Base-by-base conservation (phyloP, 2,113 vertebrate species). In the Rhinogobius similis region DNA sequence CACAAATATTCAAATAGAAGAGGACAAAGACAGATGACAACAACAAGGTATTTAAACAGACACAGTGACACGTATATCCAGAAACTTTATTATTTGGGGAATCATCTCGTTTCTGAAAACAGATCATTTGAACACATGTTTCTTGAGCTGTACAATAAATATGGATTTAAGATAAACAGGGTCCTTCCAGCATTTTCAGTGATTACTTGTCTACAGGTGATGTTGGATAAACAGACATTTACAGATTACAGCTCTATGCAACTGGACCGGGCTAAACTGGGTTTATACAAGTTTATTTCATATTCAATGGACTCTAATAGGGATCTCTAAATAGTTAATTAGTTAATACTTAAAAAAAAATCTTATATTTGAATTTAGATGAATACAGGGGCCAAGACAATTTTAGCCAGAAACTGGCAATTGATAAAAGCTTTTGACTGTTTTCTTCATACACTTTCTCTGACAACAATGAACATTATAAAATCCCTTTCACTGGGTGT, bases 401-500 rank as follows among this genome's bases (percentile, higher is more conserved):
- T 27, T 56, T 29, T 27, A 32, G 27, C 10, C 26, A 32, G 20
- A 14, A 29, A n/a, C 56, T 29, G 12, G 26, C 26, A 27, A 16
- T 58, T 43, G 14, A 26, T 27, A 27, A 13, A 56, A 26, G 50
- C 29, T 53, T 11, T 53, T 53, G 67, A 24, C 48, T 64, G 72
- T 32, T 56, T 56, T 27, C 53, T 48, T 48, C 70, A 61, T 53
- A 56, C 38, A 9, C 39, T 39, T 41, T 41, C 39, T 41, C n/a
- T 50, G 68, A 43, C 38, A 66, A 74, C 67, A 72, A 44, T 55
- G 77, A 71, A 75, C 56, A 82, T 58, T 79, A 84, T 74, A 84
- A 82, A 84, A 91, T 91, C 90, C 91, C 89, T 92, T 92, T 92
- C 65, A 84, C 65, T 79, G 84, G 82, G 74, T 89, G 27, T 70